Percentiles rank a stretch among this genome's conserved stretches.
Conservation (phyloP, 2,113 vertebrate genomes). For the Synchiropus splendidus region DNA sequence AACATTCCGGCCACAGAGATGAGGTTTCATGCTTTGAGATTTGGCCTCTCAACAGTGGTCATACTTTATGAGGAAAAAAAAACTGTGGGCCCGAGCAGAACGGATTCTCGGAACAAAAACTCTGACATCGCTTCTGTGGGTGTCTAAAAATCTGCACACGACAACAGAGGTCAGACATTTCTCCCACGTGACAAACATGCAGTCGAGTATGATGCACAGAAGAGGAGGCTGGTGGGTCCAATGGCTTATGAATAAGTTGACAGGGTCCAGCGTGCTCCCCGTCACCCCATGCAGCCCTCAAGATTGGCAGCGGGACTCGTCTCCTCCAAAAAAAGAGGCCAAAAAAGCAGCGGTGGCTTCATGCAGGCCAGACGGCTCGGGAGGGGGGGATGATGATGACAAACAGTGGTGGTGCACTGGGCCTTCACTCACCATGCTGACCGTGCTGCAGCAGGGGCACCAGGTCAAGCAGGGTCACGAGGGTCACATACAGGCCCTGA, state of each 20-base stretch:
- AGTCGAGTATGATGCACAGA: conserved; percentile 53
- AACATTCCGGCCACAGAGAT: conserved; percentile 38
- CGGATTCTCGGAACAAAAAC: too few species aligned
- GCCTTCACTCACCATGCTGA: conserved; percentile 93
- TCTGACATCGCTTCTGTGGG: too few species aligned
- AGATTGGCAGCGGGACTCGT: conserved; percentile 61
- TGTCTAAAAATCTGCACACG: conserved; percentile 35
- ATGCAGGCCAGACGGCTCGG: conserved; percentile 59
- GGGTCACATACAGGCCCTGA: conserved; percentile 99
- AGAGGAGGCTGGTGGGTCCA: conserved; percentile 50
- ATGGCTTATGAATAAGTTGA: conserved; percentile 61
- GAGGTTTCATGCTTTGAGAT: conserved; percentile 47
- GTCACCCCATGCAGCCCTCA: conserved; percentile 66
- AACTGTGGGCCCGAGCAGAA: conserved; percentile 12
- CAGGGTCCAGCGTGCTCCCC: conserved; percentile 65
- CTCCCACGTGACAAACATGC: conserved; percentile 60
- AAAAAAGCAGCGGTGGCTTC: conserved; percentile 64
- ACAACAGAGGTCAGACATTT: conserved; percentile 45
- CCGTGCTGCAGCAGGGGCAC: conserved; percentile 99
- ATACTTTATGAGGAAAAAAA: conserved; percentile 56
- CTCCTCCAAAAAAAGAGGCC: conserved; percentile 54
- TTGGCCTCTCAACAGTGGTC: conserved; percentile 38
- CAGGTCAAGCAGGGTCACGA: conserved; percentile 99
- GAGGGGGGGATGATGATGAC: conserved; percentile 49
- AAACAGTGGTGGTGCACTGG: conserved; percentile 63